Evolutionary conservation across 2,797 vertebrate species (phyloP), one percentile per base, ranked within the genome.

Genomic region (Apogon hyalosoma): DNA sequence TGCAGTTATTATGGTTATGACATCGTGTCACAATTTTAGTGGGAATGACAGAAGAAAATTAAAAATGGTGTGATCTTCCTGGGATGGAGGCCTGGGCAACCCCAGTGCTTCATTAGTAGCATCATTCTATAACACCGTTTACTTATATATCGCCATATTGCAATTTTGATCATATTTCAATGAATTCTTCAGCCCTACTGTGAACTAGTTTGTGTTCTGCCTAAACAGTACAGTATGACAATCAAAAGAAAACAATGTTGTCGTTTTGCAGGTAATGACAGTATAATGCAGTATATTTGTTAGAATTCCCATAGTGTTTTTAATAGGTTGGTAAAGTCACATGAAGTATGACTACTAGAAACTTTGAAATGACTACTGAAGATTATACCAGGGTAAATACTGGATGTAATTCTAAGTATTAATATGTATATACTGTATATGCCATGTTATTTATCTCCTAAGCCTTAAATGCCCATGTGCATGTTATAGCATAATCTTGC

Each of bases 401-500:
- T 63, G 19, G 47, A 46, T 60, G 33, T 65, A 9, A 80, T 84
- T 86, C 73, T 66, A 69, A 80, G 51, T 77, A 36, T 68, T 72
- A 64, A 50, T 72, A 39, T 89, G 75, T 80, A 79, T 43, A 83
- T 80, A 68, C 16, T 79, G 60, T 63, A n/a, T 67, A 48, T 77
- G 51, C 72, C 53, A 40, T 65, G 63, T 89, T 91, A 88, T 92
- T 91, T 90, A 89, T 89, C 65, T 79, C 63, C 67, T 61, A 59
- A 68, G 67, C 78, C 69, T 80, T 73, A 78, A 76, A 72, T 82
- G 76, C 75, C 83, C 18, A 70, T 49, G 62, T 61, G 61, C 73
- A 69, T 52, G 52, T 74, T 69, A 24, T 19, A 46, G 60, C 58
- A 45, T 56, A 60, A 28, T 28, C 41, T 61, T 55, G 62, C 55